Conservation (phyloP, 2,113 vertebrate species). For the Suricata suricatta region DNA sequence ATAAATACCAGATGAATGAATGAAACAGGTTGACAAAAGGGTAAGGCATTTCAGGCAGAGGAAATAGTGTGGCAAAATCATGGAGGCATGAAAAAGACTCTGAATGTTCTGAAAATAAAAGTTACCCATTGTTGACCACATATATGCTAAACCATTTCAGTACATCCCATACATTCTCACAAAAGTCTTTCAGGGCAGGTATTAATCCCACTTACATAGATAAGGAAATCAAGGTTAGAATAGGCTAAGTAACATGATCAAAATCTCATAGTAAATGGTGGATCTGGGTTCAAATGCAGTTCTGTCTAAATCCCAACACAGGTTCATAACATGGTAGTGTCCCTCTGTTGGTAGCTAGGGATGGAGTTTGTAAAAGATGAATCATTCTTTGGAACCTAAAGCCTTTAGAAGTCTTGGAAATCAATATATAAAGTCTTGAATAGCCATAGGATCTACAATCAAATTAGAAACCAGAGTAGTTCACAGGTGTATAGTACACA, state of each 20-base stretch:
- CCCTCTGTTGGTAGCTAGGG: neutral
- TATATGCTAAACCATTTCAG: neutral
- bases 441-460: neutral
- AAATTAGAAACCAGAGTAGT: neutral
- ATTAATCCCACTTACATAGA: neutral
- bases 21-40: neutral
- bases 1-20: neutral
- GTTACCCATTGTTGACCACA: neutral
- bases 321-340: neutral
- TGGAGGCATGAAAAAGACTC: neutral
- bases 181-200: neutral
- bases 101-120: neutral
- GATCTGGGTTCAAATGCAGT: neutral
- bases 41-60: neutral
- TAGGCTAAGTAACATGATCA: neutral
- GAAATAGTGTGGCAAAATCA: neutral
- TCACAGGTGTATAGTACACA: neutral
- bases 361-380: neutral
- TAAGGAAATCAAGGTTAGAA: neutral
- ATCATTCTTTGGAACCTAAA: neutral
- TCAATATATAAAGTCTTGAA: neutral
- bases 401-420: neutral
- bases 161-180: neutral
- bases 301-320: neutral
- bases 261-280: neutral